Conservation (phyloP, 2,797 vertebrate genomes). For the Nannoperca obscura region DNA sequence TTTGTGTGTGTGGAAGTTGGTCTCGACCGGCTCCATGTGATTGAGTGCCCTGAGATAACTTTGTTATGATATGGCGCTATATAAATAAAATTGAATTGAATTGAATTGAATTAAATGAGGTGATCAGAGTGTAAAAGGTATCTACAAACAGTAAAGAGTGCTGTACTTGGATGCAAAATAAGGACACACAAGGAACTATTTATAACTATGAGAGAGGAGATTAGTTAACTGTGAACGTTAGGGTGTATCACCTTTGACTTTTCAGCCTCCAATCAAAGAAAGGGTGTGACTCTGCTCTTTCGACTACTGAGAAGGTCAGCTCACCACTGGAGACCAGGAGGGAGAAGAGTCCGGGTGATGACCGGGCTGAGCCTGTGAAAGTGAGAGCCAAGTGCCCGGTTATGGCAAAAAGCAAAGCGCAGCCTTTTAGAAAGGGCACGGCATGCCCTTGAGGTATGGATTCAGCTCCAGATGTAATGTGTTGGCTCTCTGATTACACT, state of each 20-base stretch:
- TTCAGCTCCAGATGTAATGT: constrained; percentile 45
- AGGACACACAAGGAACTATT: background rate
- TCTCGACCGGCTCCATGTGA: no score
- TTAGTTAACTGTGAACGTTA: background rate
- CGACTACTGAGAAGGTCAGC: constrained; percentile 49
- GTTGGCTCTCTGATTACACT: constrained; percentile 50
- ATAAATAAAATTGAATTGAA: no score
- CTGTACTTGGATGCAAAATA: background rate
- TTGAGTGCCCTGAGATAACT: no score
- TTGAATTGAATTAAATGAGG: no score
- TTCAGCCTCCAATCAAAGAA: constrained; percentile 29
- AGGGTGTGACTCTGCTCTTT: constrained; percentile 37
- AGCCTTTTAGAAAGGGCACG: constrained; percentile 51
- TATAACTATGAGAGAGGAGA: constrained; percentile 14
- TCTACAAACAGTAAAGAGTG: background rate
- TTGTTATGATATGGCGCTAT: no score
- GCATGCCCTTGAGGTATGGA: constrained; percentile 47
- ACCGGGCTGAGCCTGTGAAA: constrained; percentile 21
- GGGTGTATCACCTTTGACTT: constrained; percentile 18
- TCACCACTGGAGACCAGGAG: constrained; percentile 27
- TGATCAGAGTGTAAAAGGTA: background rate
- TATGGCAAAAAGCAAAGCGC: constrained; percentile 34
- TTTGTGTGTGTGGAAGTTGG: no score
- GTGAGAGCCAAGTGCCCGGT: constrained; percentile 30
- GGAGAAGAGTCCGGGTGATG: constrained; percentile 10